Percentiles rank a stretch among this genome's conserved stretches.
These are phyloP conservation scores for Crotalus helleri DNA, from an alignment of 2,113 vertebrate species.

Conservation along the genomic window DNA sequence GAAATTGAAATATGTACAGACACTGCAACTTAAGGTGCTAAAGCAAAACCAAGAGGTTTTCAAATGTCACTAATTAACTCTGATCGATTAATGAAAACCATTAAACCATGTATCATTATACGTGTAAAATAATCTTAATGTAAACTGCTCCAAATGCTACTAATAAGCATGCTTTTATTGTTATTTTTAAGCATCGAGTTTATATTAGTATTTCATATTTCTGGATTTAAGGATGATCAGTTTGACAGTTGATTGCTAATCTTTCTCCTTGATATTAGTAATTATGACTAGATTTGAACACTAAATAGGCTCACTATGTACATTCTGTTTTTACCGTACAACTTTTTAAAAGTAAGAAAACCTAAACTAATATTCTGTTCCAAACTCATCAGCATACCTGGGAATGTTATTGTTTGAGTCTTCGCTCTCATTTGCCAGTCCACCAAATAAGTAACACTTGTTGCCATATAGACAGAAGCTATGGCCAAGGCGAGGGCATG, in stretches of 20 bases:
- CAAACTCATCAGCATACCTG: constrained; percentile 72
- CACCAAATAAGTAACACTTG: constrained; percentile 89
- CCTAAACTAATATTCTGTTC: constrained; percentile 6
- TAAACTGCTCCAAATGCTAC: background rate
- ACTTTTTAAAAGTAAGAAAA: background rate
- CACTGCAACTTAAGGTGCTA: background rate
- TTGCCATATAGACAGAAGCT: constrained; percentile 87
- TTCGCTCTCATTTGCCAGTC: constrained; percentile 88
- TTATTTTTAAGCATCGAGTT: background rate
- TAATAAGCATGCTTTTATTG: background rate
- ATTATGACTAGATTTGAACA: background rate
- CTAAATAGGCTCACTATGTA: background rate
- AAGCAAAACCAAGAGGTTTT: background rate
- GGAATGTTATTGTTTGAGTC: constrained; percentile 91
- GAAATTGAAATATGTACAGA: background rate
- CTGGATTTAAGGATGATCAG: background rate
- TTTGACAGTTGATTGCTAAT: background rate
- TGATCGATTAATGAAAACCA: background rate
- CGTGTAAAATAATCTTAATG: background rate
- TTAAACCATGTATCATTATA: background rate
- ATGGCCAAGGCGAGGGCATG: constrained; percentile 86
- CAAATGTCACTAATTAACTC: background rate
- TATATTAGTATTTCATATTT: background rate
- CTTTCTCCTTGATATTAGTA: background rate
- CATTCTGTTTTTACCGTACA: background rate